Evolutionary conservation across 2,888 invertebrate species (phyloP).

Genomic region (Yponomeuta plumbellus): DNA sequence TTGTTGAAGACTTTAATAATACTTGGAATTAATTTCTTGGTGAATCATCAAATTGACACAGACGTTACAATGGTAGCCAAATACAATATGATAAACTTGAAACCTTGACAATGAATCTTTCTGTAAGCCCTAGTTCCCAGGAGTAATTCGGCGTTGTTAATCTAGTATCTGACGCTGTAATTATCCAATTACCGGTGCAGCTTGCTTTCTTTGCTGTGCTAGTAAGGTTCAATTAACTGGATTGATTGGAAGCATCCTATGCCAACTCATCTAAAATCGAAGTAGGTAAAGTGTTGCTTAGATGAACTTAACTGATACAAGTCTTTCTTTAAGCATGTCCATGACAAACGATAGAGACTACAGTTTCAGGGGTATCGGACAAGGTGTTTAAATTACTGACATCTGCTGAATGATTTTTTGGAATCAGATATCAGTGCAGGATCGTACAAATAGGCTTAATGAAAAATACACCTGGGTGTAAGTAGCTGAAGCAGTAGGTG

Average conservation of each 20-base stretch:
- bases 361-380: too few relatives aligned
- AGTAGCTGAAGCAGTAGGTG: too few relatives aligned
- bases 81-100: too few relatives aligned
- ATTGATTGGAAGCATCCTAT: conserved; percentile 15
- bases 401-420: too few relatives aligned
- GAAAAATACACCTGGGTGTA: too few relatives aligned
- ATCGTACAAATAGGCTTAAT: too few relatives aligned
- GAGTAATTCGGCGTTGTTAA: conserved; percentile 22
- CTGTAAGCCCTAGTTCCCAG: conserved; percentile 30
- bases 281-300: not conserved
- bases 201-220: conserved; percentile 24
- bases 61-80: too few relatives aligned
- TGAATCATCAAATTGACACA: too few relatives aligned
- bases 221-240: conserved; percentile 19
- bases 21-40: not conserved
- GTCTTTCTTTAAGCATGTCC: too few relatives aligned
- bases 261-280: not conserved
- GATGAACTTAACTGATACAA: not conserved
- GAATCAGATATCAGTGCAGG: too few relatives aligned
- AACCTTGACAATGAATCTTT: conserved; percentile 48
- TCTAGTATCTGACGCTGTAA: conserved; percentile 18
- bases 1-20: not conserved
- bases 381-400: too few relatives aligned
- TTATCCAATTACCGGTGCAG: conserved; percentile 22
- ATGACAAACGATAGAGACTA: too few relatives aligned